A percentile compares a stretch with the other conserved stretches of the same genome.
Evolutionary conservation across 2,797 vertebrate genomes (phyloP).

Genomic region (Esox lucius): DNA sequence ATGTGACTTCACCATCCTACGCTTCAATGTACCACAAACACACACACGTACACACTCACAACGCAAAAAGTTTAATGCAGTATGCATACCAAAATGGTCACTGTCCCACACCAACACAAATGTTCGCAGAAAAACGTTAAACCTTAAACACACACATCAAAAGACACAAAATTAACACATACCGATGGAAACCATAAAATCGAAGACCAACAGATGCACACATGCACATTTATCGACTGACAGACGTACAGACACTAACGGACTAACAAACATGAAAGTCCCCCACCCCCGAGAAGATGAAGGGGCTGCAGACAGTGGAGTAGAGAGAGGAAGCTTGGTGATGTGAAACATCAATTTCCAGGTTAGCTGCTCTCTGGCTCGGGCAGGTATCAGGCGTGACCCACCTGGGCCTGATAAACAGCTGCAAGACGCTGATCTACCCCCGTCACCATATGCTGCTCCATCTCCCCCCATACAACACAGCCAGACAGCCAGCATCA

Average conservation of each 20-base stretch:
- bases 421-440: conserved; percentile 77
- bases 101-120: conserved; percentile 23
- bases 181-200: conserved; percentile 10
- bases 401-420: conserved; percentile 82
- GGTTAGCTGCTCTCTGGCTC: conserved; percentile 82
- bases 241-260: conserved; percentile 26
- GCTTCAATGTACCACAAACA: not conserved
- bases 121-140: conserved; percentile 17
- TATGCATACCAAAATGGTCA: not conserved
- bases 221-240: not conserved
- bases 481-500: not conserved
- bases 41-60: conserved; percentile 20
- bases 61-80: not conserved
- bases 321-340: conserved; percentile 69
- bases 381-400: conserved; percentile 81
- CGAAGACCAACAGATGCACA: not conserved
- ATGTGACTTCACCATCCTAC: too few species aligned
- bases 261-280: conserved; percentile 12
- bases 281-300: conserved; percentile 30
- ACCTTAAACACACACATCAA: not conserved
- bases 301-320: conserved; percentile 58
- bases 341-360: conserved; percentile 86
- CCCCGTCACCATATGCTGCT: conserved; percentile 5
- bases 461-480: conserved; percentile 49
- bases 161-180: not conserved